These are phyloP conservation scores for Arctopsyche grandis DNA, from an alignment of 1,140 invertebrate genomes.

Conservation along the genomic window DNA sequence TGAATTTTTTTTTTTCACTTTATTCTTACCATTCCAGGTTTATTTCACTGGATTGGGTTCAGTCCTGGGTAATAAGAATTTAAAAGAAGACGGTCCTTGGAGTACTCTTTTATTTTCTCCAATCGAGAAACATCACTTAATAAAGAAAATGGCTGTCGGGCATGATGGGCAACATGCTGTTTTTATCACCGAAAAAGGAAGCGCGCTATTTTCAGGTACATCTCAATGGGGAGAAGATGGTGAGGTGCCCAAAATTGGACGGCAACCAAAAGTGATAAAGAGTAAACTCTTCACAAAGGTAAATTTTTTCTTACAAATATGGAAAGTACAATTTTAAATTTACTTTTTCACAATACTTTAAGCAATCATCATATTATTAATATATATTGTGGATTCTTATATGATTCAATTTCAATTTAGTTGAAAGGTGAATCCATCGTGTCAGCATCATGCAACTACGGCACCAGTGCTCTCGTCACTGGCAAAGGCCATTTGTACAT, in stretches of 20 bases:
- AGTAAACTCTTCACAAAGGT: slow-evolving; percentile 93
- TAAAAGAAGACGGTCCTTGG: slow-evolving; percentile 60
- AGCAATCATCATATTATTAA: slow-evolving; percentile 12
- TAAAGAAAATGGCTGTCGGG: slow-evolving; percentile 84
- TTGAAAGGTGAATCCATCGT: slow-evolving; percentile 83
- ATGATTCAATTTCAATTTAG: slow-evolving; percentile 52
- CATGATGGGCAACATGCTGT: slow-evolving; percentile 94
- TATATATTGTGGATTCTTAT: background rate
- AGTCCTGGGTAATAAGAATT: slow-evolving; percentile 60
- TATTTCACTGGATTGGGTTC: slow-evolving; percentile 63
- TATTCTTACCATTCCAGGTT: slow-evolving; percentile 57
- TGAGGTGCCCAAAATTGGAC: slow-evolving; percentile 83
- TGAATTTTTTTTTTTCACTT: background rate
- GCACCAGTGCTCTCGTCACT: slow-evolving; percentile 91
- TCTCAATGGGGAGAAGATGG: slow-evolving; percentile 95
- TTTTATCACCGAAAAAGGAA: slow-evolving; percentile 89
- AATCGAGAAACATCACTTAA: slow-evolving; percentile 77
- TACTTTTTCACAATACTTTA: too few relatives aligned
- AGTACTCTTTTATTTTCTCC: slow-evolving; percentile 57
- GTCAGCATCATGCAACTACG: slow-evolving; percentile 91
- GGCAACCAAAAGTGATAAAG: slow-evolving; percentile 90
- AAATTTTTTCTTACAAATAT: background rate
- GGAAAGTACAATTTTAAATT: too few relatives aligned
- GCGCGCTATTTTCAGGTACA: slow-evolving; percentile 86
- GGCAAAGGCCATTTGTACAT: slow-evolving; percentile 89